Evolutionary conservation across 2,888 invertebrate species (phyloP).

Genomic region (Vannuccia rotundouncinata): DNA sequence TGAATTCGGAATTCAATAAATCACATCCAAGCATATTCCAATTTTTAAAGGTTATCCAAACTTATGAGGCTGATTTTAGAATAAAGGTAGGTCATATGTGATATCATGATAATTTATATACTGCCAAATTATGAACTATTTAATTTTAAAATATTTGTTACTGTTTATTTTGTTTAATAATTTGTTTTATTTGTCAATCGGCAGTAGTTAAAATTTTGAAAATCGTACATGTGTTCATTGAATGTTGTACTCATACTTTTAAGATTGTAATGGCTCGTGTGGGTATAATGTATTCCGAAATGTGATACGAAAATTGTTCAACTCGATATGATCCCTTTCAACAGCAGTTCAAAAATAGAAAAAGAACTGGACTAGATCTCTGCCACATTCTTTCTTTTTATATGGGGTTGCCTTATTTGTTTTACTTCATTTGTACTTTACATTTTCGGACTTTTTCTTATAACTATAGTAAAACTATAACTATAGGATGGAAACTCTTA

Average conservation of each 20-base stretch:
- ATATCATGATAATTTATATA: too few relatives aligned
- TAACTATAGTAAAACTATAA: neutral
- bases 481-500: too few relatives aligned
- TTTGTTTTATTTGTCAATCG: too few relatives aligned
- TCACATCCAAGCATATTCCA: neutral
- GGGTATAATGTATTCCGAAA: neutral
- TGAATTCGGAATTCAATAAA: slow-evolving; percentile 1
- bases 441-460: neutral
- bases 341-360: neutral
- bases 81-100: too few relatives aligned
- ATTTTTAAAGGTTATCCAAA: neutral
- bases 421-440: too few relatives aligned
- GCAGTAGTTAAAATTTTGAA: too few relatives aligned
- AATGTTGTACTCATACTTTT: too few relatives aligned
- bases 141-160: neutral
- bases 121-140: neutral
- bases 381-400: neutral
- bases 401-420: too few relatives aligned
- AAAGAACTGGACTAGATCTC: neutral
- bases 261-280: neutral
- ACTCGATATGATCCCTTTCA: neutral
- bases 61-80: neutral
- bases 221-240: too few relatives aligned
- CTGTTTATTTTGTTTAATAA: neutral
- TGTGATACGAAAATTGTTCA: neutral